Percentiles rank a stretch among this genome's conserved stretches.
Evolutionary conservation across 2,113 vertebrate genomes (phyloP).

Genomic region (Hemichromis elongatus): DNA sequence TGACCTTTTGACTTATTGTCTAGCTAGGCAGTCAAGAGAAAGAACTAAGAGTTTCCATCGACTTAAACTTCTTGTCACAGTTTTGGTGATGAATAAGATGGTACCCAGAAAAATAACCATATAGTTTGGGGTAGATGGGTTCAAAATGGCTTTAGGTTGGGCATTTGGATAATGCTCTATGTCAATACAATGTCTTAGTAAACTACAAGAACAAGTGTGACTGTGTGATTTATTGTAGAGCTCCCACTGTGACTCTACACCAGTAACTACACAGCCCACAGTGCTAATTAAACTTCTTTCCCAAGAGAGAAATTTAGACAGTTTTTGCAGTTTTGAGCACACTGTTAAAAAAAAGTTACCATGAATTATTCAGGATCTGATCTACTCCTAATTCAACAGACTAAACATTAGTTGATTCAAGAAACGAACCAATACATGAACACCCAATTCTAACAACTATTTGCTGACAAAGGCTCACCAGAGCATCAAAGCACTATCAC

Average conservation of each 20-base stretch:
- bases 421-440: background rate
- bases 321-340: background rate
- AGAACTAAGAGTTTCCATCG: background rate
- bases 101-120: background rate
- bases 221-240: background rate
- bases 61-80: background rate
- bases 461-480: background rate
- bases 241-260: constrained; percentile 3
- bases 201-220: background rate
- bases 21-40: background rate
- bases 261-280: constrained; percentile 31
- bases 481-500: background rate
- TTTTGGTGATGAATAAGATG: background rate
- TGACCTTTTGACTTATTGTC: constrained; percentile 8
- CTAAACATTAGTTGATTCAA: background rate
- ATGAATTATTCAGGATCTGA: background rate
- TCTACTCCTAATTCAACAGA: background rate
- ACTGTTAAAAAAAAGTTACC: background rate
- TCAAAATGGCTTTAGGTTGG: background rate
- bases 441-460: background rate
- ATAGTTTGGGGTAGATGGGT: background rate
- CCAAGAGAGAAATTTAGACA: background rate
- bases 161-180: background rate
- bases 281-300: constrained; percentile 32
- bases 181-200: background rate